A percentile compares a stretch with the other conserved stretches of the same genome.
These are phyloP conservation scores for Clarias laeviceps DNA, from an alignment of 2,797 vertebrate genomes.

Conservation along the genomic window DNA sequence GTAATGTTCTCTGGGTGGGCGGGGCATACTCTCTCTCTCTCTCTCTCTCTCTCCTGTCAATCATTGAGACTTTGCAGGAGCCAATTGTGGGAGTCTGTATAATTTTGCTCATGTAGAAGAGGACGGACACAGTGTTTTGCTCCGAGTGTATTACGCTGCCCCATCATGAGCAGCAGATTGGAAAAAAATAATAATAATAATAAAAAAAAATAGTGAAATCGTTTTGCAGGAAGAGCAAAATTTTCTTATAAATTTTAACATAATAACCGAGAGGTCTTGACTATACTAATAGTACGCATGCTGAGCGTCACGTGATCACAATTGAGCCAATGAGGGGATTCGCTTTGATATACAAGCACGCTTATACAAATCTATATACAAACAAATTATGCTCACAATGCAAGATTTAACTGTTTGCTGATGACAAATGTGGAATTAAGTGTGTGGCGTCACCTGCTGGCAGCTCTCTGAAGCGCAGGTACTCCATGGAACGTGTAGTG, in stretches of 20 bases:
- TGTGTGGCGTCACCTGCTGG: constrained; percentile 82
- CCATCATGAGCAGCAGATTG: too few species aligned
- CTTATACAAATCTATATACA: not conserved
- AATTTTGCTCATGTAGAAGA: not conserved
- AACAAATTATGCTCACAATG: not conserved
- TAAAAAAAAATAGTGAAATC: too few species aligned
- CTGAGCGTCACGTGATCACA: too few species aligned
- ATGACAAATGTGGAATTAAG: not conserved
- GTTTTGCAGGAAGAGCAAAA: too few species aligned
- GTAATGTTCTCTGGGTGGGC: not conserved
- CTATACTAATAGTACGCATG: too few species aligned
- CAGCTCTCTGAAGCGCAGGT: constrained; percentile 93
- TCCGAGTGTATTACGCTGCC: too few species aligned
- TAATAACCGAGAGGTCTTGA: too few species aligned
- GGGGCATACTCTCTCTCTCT: not conserved
- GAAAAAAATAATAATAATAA: too few species aligned
- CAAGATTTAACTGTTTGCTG: not conserved
- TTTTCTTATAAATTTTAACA: too few species aligned
- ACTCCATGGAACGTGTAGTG: constrained; percentile 97
- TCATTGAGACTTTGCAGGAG: not conserved
- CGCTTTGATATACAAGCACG: too few species aligned
- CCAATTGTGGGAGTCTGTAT: not conserved
- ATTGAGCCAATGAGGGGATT: too few species aligned
- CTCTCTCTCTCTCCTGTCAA: not conserved
- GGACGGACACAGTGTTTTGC: not conserved